Evolutionary conservation across 2,888 invertebrate genomes (phyloP).

Genomic region (Odontocolon sp.): DNA sequence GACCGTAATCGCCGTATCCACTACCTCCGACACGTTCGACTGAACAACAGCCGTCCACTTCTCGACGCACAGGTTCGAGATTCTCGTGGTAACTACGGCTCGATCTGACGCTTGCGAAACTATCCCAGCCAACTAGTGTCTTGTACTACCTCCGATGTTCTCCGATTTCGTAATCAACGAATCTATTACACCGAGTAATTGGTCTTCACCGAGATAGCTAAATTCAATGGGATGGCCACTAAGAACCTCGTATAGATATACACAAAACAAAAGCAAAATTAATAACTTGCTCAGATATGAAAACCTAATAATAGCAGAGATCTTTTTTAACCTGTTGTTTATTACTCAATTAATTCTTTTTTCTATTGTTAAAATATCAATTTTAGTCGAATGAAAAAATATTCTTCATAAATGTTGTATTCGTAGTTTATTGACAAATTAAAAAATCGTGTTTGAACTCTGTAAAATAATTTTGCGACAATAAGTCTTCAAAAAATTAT

Average conservation of each 20-base stretch:
- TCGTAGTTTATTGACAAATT: no score
- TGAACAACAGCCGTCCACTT: background rate
- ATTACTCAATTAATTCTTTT: no score
- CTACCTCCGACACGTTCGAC: background rate
- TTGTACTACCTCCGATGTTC: background rate
- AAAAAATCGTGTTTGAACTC: no score
- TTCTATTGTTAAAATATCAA: no score
- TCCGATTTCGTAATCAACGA: constrained; percentile 13
- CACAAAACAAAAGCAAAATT: background rate
- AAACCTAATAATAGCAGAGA: no score
- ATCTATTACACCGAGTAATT: constrained; percentile 14
- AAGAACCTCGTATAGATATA: background rate
- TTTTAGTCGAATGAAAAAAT: no score
- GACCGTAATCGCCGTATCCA: constrained; percentile 35
- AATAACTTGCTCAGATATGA: background rate
- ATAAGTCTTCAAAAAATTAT: no score
- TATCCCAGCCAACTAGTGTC: constrained; percentile 1
- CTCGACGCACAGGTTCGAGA: background rate
- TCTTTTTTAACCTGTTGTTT: no score
- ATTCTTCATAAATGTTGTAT: no score
- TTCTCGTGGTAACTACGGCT: background rate
- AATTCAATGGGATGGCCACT: background rate
- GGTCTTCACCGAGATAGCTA: background rate
- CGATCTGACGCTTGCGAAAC: background rate
- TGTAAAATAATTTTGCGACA: no score